Conservation (phyloP, 2,888 invertebrate genomes). For the Pheosia gnoma region DNA sequence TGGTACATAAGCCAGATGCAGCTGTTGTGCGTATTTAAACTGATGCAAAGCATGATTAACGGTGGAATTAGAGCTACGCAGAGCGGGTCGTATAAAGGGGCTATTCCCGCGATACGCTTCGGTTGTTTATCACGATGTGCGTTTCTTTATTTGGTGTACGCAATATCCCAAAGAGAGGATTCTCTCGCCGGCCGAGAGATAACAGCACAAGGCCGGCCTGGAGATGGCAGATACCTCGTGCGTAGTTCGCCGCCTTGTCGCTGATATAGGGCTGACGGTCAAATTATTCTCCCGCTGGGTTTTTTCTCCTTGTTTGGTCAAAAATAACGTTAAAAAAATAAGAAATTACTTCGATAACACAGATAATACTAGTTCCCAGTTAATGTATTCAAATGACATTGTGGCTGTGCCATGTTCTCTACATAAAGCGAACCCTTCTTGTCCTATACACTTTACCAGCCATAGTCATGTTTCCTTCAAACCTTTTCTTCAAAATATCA, state of each 20-base stretch:
- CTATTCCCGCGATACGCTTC: constrained; percentile 61
- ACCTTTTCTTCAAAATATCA: background rate
- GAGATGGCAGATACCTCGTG: constrained; percentile 70
- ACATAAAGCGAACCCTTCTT: background rate
- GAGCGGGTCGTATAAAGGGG: constrained; percentile 29
- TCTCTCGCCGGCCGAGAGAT: constrained; percentile 57
- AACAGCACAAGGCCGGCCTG: constrained; percentile 58
- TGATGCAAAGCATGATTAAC: background rate
- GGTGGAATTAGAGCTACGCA: constrained; percentile 23
- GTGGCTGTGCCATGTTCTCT: background rate
- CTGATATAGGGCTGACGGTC: constrained; percentile 10
- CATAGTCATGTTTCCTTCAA: background rate
- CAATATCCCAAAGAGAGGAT: constrained; percentile 73
- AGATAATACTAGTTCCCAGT: too few species aligned
- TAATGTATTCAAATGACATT: too few species aligned
- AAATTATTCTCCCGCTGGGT: background rate
- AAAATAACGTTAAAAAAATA: too few species aligned
- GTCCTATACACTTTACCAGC: background rate
- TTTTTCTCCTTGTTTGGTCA: background rate
- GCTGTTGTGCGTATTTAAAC: background rate
- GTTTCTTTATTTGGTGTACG: constrained; percentile 79
- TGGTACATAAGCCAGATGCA: too few species aligned
- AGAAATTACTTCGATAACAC: too few species aligned
- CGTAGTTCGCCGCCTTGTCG: constrained; percentile 39
- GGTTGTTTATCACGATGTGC: constrained; percentile 68